Evolutionary conservation across 2,113 vertebrate species (phyloP), one percentile per base, ranked within the genome.

Genomic region (Gopherus flavomarginatus): DNA sequence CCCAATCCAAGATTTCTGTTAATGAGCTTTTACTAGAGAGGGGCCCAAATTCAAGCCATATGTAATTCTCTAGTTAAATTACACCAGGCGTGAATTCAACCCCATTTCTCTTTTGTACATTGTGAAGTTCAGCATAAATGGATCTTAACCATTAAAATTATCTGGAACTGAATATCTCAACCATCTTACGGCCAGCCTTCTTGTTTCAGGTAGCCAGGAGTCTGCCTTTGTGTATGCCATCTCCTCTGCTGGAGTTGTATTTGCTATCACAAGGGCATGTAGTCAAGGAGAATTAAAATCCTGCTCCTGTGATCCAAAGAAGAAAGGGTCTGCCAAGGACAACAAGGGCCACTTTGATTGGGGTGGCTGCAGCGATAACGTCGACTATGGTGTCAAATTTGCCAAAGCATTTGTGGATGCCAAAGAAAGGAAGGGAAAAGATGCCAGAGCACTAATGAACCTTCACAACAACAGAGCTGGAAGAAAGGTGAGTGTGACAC

Each of bases 321-420:
- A 99, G 98, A 99, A 98, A 89, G 99, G 99, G 49, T 98, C 98
- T 5, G 99, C 98, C 54, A 98, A 94, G 95, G 99, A 99, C 96
- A 97, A 92, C 97, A 99, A 98, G 89, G 99, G 99, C 87, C 93
- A 97, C n/a, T 99, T 99, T 42, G 98, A 99, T 96, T 99, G 99
- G 99, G 99, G 99, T 6, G 99, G 99, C 97, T 99, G 99, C 98
- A 99, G 99, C 0, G 99, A 99, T 95, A 99, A 99, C 90, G 98
- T 99, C 38, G 99, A 99, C 93, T 99, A 99, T 38, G 99, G 99
- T 65, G 94, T 99, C 96, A 99, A 98, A 91, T 99, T 99, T 97
- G 99, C 99, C 93, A 98, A 99, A 94, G 98, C 98, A 1, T 99
- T 99, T 9, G 98, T 99, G 86, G 99, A 99, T 13, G 99, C 99